Percentiles rank a stretch among this genome's conserved stretches.
Conservation (phyloP, 2,797 vertebrate species). For the Chaenodraco wilsoni region DNA sequence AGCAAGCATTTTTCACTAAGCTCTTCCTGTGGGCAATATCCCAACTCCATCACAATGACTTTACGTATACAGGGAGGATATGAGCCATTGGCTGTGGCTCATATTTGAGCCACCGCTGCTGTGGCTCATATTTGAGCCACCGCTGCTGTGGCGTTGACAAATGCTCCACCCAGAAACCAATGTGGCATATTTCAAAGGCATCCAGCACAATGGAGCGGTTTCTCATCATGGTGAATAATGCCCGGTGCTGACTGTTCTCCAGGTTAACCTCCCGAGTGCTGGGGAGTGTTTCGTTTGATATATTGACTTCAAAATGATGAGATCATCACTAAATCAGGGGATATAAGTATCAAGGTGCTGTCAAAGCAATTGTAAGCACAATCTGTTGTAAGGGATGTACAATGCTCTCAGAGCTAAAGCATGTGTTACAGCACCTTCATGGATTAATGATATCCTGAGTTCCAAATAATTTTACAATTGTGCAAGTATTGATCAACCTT, state of each 20-base stretch:
- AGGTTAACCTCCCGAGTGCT: constrained; percentile 33
- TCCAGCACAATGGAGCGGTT: constrained; percentile 52
- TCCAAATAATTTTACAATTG: background rate
- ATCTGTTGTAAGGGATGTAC: background rate
- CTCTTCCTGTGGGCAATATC: constrained; percentile 44
- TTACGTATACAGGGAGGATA: constrained; percentile 21
- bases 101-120: constrained; percentile 45
- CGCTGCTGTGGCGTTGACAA: constrained; percentile 61
- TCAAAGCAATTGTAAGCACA: constrained; percentile 23
- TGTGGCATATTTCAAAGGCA: constrained; percentile 63
- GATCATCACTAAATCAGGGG: constrained; percentile 50
- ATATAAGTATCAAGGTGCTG: constrained; percentile 7
- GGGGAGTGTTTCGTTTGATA: constrained; percentile 37
- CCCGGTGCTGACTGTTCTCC: constrained; percentile 24
- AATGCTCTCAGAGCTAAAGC: constrained; percentile 8
- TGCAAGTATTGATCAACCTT: background rate
- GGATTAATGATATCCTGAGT: background rate
- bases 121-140: constrained; percentile 57
- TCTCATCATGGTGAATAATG: constrained; percentile 56
- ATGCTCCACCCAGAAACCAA: constrained; percentile 51
- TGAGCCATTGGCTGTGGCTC: constrained; percentile 15
- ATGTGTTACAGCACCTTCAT: background rate
- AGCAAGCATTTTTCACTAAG: constrained; percentile 38
- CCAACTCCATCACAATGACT: constrained; percentile 59
- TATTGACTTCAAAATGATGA: constrained; percentile 31